Base-by-base conservation (phyloP, 2,888 invertebrate species). In the Synanthedon vespiformis region DNA sequence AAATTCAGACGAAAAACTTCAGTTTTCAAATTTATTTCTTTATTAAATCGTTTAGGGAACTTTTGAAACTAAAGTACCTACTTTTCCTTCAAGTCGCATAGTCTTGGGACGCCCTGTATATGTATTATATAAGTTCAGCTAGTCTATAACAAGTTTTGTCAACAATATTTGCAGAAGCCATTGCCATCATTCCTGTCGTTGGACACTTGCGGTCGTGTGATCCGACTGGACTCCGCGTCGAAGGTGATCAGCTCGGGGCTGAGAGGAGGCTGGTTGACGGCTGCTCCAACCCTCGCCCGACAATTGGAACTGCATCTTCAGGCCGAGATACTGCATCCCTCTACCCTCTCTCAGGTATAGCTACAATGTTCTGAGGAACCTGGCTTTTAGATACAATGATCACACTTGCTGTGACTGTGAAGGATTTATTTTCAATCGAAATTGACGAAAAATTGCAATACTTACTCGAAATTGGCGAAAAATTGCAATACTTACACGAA, bases 221-320 rank as follows among this genome's bases (percentile, higher is more conserved):
- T 95, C 18, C 89, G 94, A 40, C 84, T 94, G 61, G 94, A 95
- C 77, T 94, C 94, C 0, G 89, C 94, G 63, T 94, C 94, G 0
- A 95, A 95, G 84, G 89, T 92, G 27, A 70, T 93, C 50, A 90
- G 92, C 68, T 90, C 92, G 0, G 93, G 95, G 0, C 74, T 95
- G 49, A 88, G 95, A 56, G 74, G 93, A 0, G 95, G 93, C 12
- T 93, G 92, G 85, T 81, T 93, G 34, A 93, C 93, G 0, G 95
- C 93, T 0, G 92, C 94, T 0, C 85, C 88, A 48, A 88, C 89
- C 1, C 67, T 95, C 18, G 76, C 93, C 4, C 80, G 90, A 11
- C 84, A 89, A 27, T 76, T 94, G 41, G 91, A 92, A 64, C 78
- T 93, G 22, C 93, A 94, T 66, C 88, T 92, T 68, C 93, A 94